Percentiles rank a stretch among this genome's conserved stretches.
Evolutionary conservation across 2,797 vertebrate genomes (phyloP).

Genomic region (Centropyge bicolor): DNA sequence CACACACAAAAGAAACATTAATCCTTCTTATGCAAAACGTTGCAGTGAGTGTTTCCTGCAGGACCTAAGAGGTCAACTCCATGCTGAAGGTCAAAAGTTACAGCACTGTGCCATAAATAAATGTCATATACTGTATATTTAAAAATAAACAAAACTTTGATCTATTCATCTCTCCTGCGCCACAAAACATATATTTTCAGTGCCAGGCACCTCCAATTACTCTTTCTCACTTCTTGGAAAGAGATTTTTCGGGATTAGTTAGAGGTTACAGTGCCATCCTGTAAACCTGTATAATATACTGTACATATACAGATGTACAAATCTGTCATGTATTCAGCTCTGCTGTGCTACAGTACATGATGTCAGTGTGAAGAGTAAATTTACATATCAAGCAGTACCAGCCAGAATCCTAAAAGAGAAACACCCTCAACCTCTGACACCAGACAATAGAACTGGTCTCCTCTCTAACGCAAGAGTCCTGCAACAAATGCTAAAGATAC

Average conservation of each 20-base stretch:
- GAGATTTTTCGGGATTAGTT: too few relatives aligned
- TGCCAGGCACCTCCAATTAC: not conserved
- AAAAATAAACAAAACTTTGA: not conserved
- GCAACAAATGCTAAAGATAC: not conserved
- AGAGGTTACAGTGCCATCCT: not conserved
- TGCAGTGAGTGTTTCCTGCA: not conserved
- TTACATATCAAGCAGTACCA: too few relatives aligned
- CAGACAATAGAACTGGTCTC: constrained; percentile 15
- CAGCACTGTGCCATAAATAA: not conserved
- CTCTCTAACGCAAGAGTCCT: too few relatives aligned
- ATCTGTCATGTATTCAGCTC: not conserved
- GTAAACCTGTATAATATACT: not conserved
- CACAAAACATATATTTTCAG: not conserved
- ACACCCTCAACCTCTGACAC: constrained; percentile 8
- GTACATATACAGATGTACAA: not conserved
- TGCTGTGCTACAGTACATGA: not conserved
- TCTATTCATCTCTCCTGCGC: not conserved
- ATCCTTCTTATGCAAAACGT: too few relatives aligned
- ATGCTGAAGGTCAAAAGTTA: not conserved
- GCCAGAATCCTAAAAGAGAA: constrained; percentile 5
- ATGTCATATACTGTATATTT: not conserved
- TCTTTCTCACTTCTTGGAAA: not conserved
- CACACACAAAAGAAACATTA: too few relatives aligned
- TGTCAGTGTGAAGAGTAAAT: not conserved
- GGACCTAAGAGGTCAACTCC: not conserved